These are phyloP conservation scores for Nylanderia fulva DNA, from an alignment of 1,140 invertebrate species.

Conservation along the genomic window DNA sequence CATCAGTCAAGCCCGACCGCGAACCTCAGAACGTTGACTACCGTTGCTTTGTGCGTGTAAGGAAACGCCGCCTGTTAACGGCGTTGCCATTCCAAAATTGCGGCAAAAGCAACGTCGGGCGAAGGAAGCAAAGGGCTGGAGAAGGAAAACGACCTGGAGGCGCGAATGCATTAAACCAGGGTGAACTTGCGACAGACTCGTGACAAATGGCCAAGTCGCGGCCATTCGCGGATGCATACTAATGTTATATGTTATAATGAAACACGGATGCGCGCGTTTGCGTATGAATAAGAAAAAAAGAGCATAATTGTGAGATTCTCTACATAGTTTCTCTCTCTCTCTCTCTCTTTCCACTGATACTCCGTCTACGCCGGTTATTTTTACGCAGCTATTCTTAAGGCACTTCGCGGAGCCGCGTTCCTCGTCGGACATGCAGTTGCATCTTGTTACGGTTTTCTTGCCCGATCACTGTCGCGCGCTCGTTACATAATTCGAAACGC, in stretches of 20 bases:
- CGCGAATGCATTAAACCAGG: conserved; percentile 70
- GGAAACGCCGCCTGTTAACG: conserved; percentile 57
- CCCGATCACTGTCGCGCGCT: conserved; percentile 30
- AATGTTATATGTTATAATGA: conserved; percentile 73
- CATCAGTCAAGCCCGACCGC: conserved; percentile 51
- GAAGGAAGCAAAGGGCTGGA: neutral
- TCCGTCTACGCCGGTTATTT: neutral
- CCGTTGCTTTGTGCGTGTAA: conserved; percentile 61
- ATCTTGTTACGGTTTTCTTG: conserved; percentile 26
- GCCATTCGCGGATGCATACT: conserved; percentile 60
- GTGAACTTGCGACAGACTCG: conserved; percentile 72
- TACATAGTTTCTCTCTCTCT: conserved; percentile 14
- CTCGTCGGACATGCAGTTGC: neutral
- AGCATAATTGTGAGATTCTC: conserved; percentile 69
- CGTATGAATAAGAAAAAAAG: no score
- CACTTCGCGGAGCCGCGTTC: neutral
- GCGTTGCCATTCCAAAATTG: conserved; percentile 68
- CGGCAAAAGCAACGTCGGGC: conserved; percentile 62
- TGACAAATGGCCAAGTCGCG: conserved; percentile 67
- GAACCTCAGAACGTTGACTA: conserved; percentile 44
- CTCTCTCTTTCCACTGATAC: neutral
- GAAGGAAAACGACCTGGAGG: neutral
- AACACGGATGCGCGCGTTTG: conserved; percentile 35
- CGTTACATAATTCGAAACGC: conserved; percentile 17
- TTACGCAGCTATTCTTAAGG: conserved; percentile 6